These are phyloP conservation scores for Branchipolynoe longqiensis DNA, from an alignment of 2,888 invertebrate genomes.

Conservation along the genomic window DNA sequence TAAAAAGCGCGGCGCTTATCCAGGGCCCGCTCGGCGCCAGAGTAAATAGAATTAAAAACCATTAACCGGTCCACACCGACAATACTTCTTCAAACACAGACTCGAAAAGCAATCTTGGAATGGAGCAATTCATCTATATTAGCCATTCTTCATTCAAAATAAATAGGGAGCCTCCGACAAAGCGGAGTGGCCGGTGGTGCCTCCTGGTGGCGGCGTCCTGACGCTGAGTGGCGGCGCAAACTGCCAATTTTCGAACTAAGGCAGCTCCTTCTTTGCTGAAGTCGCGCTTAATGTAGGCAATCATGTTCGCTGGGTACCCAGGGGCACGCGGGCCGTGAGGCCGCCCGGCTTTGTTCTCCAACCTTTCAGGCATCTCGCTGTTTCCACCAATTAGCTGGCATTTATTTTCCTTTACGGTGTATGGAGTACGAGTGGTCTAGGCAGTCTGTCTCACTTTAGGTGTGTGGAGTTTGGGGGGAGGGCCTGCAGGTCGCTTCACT, in stretches of 20 bases:
- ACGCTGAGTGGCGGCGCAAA: too few relatives aligned
- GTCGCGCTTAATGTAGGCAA: slow-evolving; percentile 35
- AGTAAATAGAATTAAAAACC: too few relatives aligned
- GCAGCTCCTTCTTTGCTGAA: slow-evolving; percentile 5
- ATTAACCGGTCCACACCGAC: too few relatives aligned
- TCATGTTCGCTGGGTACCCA: neutral
- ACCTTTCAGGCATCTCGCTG: neutral
- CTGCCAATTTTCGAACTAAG: slow-evolving; percentile 18
- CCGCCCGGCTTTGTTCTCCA: slow-evolving; percentile 16
- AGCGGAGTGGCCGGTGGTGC: neutral
- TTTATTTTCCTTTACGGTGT: neutral
- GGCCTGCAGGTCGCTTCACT: neutral
- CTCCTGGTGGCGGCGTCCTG: too few relatives aligned
- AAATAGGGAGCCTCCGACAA: neutral
- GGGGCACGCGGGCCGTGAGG: slow-evolving; percentile 1
- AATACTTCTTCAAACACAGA: too few relatives aligned
- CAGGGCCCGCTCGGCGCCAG: too few relatives aligned
- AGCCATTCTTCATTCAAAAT: slow-evolving; percentile 31
- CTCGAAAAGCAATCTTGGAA: neutral
- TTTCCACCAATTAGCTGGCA: slow-evolving; percentile 29
- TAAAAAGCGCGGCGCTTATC: too few relatives aligned
- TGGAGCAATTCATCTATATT: slow-evolving; percentile 19
- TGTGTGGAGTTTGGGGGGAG: neutral
- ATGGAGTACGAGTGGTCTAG: too few relatives aligned
- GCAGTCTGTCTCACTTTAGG: neutral